These are phyloP conservation scores for Drosophila nigritarsus DNA, from an alignment of 2,888 invertebrate genomes.

Conservation along the genomic window DNA sequence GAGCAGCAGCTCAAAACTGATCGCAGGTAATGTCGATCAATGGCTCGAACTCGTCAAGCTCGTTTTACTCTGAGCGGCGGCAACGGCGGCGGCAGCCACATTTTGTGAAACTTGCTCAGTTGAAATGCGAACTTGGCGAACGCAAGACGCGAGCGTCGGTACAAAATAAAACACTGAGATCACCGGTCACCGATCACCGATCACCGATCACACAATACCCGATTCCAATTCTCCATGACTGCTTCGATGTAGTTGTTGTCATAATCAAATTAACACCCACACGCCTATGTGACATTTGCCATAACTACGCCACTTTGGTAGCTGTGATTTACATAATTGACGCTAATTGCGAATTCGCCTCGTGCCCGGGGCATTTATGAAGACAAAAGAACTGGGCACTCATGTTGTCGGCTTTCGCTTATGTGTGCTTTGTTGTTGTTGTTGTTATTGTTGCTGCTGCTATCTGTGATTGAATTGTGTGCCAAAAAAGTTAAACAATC, in stretches of 20 bases:
- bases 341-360: slow-evolving; percentile 69
- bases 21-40: slow-evolving; percentile 73
- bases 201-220: neutral
- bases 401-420: slow-evolving; percentile 36
- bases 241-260: slow-evolving; percentile 31
- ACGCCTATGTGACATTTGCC: slow-evolving; percentile 60
- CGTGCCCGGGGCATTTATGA: slow-evolving; percentile 46
- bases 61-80: slow-evolving; percentile 58
- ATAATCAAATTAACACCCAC: slow-evolving; percentile 83
- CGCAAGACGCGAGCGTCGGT: slow-evolving; percentile 74
- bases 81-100: slow-evolving; percentile 55
- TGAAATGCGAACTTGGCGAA: slow-evolving; percentile 78
- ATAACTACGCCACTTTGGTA: slow-evolving; percentile 44
- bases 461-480: slow-evolving; percentile 62
- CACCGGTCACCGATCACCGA: slow-evolving; percentile 22
- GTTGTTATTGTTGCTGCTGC: neutral
- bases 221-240: slow-evolving; percentile 7
- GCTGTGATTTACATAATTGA: slow-evolving; percentile 76
- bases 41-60: slow-evolving; percentile 75
- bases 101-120: slow-evolving; percentile 74
- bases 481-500: slow-evolving; percentile 53
- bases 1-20: slow-evolving; percentile 17
- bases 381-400: slow-evolving; percentile 40
- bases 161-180: slow-evolving; percentile 5
- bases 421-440: slow-evolving; percentile 28